Percentiles rank a stretch among this genome's conserved stretches.
Conservation (phyloP, 1,140 invertebrate genomes). For the Drosophila kanapiae region DNA sequence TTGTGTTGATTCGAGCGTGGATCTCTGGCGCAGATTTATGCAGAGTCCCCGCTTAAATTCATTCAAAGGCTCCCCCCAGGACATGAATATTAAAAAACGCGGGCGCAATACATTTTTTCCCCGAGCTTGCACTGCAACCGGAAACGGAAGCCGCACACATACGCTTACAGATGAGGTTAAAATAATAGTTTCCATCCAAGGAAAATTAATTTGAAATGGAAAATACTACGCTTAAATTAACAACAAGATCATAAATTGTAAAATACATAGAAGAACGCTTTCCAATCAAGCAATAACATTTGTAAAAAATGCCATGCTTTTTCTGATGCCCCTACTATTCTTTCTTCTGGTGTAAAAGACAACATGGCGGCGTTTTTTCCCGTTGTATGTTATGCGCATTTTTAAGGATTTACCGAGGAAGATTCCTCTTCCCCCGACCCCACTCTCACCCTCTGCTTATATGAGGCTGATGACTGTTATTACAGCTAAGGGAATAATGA, state of each 20-base stretch:
- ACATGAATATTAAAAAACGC: conserved; percentile 71
- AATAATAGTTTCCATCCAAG: neutral
- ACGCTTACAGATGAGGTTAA: conserved; percentile 1
- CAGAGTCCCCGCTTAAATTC: conserved; percentile 45
- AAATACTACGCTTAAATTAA: neutral
- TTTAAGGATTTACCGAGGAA: conserved; percentile 60
- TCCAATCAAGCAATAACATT: neutral
- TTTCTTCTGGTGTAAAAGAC: conserved; percentile 9
- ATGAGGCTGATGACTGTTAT: conserved; percentile 49
- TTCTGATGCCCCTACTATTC: neutral
- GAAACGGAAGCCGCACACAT: conserved; percentile 46
- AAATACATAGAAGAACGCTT: neutral
- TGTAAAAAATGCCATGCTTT: neutral
- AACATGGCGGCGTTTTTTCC: conserved; percentile 43
- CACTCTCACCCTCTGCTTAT: neutral
- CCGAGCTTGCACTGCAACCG: conserved; percentile 29
- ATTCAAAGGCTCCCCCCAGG: conserved; percentile 52
- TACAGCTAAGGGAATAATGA: conserved; percentile 36
- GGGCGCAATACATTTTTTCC: conserved; percentile 15
- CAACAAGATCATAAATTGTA: too few species aligned
- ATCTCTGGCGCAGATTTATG: conserved; percentile 61
- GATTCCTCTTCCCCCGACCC: neutral
- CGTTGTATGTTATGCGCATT: conserved; percentile 66
- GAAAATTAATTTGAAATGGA: neutral
- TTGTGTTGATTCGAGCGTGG: conserved; percentile 79